These are phyloP conservation scores for Drosophila hamatofila DNA, from an alignment of 2,888 invertebrate genomes.

Conservation along the genomic window DNA sequence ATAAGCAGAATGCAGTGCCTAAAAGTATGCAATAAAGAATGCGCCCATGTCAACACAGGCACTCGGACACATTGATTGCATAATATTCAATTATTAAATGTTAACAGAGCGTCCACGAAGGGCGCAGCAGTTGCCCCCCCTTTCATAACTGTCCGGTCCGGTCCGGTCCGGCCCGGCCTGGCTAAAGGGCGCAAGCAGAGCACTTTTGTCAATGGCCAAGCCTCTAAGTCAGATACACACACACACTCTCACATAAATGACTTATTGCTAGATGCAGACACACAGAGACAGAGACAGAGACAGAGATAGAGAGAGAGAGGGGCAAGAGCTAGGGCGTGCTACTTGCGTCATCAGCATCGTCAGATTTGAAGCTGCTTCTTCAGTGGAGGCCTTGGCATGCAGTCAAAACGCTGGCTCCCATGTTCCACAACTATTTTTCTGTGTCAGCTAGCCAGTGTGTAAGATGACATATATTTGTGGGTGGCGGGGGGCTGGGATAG, in stretches of 20 bases:
- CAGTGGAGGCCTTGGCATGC: constrained; percentile 73
- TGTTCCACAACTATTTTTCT: constrained; percentile 73
- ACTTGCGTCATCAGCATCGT: constrained; percentile 75
- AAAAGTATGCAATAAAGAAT: constrained; percentile 59
- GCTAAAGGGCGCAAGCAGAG: constrained; percentile 42
- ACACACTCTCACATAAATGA: constrained; percentile 54
- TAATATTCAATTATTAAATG: constrained; percentile 75
- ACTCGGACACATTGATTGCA: constrained; percentile 64
- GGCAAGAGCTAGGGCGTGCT: constrained; percentile 26
- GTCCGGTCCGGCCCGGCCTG: no score
- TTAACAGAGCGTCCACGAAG: constrained; percentile 38
- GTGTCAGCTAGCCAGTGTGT: constrained; percentile 61
- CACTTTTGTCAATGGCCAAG: constrained; percentile 77
- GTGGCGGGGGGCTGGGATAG: neutral
- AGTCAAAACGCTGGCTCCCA: constrained; percentile 74
- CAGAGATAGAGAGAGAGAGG: constrained; percentile 22
- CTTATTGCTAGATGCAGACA: constrained; percentile 63
- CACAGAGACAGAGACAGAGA: constrained; percentile 27
- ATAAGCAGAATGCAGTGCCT: constrained; percentile 42
- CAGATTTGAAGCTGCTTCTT: constrained; percentile 56
- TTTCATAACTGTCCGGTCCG: constrained; percentile 67
- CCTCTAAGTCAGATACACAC: constrained; percentile 63
- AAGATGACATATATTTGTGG: constrained; percentile 32
- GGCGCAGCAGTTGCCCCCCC: constrained; percentile 35
- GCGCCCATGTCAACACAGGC: constrained; percentile 45